Evolutionary conservation across 2,888 invertebrate genomes (phyloP), one percentile per base, ranked within the genome.

Genomic region (Amiota mariae): DNA sequence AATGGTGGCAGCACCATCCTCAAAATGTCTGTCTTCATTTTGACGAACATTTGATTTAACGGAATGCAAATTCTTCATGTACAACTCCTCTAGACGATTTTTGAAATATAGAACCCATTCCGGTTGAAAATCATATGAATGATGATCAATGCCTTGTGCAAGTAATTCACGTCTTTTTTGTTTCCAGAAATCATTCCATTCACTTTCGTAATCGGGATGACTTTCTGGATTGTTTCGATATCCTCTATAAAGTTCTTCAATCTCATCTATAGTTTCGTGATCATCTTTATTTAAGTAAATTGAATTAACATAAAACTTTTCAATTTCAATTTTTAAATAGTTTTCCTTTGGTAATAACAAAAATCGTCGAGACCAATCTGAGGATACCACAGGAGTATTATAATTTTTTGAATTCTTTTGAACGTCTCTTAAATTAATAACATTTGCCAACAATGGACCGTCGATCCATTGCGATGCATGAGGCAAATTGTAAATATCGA

Each of bases 161-260:
- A 76, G 73, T 68, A 95, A 90, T 87, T 95, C 94, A 86, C 93
- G 93, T 87, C 94, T 94, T 0, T 95, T 91, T 91, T 91, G 91
- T 85, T 95, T 94, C 95, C 95, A 96, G 88, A 95, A 96, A 85
- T 93, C 93, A 87, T 95, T 95, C 96, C 96, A 96, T 87, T 96
- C 96, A 71, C 94, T 94, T 0, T 94, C 94, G 87, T 96, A 96
- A 9, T 93, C 91, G 0, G 96, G 95, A 89, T 96, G 95, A 79
- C 94, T 95, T 86, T 96, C 95, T 0, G 96, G 96, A 85, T 95
- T 94, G 85, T 94, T 94, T 85, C 80, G 75, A 71, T 77, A 81
- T 49, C 77, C 75, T 61, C 73, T 76, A 36, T 94, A 94, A 85
- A 95, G 93, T 84, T 94, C 49, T 61, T 81, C 76, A 15, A 79